Base-by-base conservation (phyloP, 2,888 invertebrate species). In the Aspidiotus destructor region DNA sequence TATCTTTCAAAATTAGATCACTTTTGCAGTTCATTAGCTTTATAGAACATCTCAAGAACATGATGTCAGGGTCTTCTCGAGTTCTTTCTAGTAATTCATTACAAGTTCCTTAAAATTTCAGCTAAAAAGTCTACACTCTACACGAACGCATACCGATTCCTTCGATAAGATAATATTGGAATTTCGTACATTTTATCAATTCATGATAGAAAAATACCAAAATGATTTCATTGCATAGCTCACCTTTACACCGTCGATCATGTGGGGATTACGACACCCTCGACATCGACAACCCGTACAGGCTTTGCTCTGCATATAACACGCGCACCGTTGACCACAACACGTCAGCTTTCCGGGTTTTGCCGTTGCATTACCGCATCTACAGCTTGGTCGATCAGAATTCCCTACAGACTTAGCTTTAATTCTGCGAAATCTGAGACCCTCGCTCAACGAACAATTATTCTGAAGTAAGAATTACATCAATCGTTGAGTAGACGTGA, bases 301-400 rank as follows among this genome's bases (percentile, higher is more conserved):
- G 0, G 91, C 88, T 77, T 90, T 89, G 73, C 89, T 88, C 72
- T 89, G 89, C 7, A 92, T 91, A 78, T 95, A 96, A 78, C 95
- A 96, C 0, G 93, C 92, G 79, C 95, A 96, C 71, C 95, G 81
- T 76, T 93, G 93, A 0, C 94, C 94, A 75, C 94, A 92, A 76
- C 95, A 96, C 0, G 94, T 94, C 57, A 93, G 78, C 77, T 91
- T 92, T 7, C 92, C 92, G 0, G 93, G 92, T 16, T 87, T 87
- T 1, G 89, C 85, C 0, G 93, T 91, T 0, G 92, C 90, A 78
- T 91, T 90, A 6, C 94, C 94, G 80, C 95, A 95, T 70, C 93
- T 83, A 76, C 94, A 95, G 8, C 15, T 53, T n/a, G 70, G 68
- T 41, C 60, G 15, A 55, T 41, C 68, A 5, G 61, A 9, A 52